Evolutionary conservation across 2,113 vertebrate genomes (phyloP).

Genomic region (Gobiocypris rarus): DNA sequence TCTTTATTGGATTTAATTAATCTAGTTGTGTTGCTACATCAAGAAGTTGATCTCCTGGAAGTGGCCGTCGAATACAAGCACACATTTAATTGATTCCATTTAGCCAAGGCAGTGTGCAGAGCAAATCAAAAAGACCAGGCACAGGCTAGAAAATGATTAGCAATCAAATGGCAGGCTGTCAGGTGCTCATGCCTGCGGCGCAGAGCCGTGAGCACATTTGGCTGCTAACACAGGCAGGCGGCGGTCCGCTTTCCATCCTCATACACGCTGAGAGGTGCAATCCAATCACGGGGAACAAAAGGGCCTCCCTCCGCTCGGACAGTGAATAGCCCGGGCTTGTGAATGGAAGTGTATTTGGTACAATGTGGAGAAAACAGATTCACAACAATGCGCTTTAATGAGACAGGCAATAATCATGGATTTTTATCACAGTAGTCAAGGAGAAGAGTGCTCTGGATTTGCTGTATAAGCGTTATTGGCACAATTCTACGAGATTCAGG

Average conservation of each 20-base stretch:
- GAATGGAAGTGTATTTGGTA: constrained; percentile 11
- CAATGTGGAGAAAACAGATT: constrained; percentile 27
- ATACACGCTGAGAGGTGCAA: constrained; percentile 27
- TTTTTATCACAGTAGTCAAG: background rate
- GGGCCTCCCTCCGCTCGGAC: constrained; percentile 9
- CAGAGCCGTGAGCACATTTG: constrained; percentile 50
- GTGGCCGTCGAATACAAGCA: constrained; percentile 66
- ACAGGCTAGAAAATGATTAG: constrained; percentile 67
- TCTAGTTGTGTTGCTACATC: constrained; percentile 69
- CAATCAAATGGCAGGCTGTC: constrained; percentile 55
- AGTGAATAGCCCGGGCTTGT: background rate
- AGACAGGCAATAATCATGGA: constrained; percentile 16
- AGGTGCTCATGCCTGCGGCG: constrained; percentile 28
- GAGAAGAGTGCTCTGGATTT: background rate
- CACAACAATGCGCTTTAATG: constrained; percentile 25
- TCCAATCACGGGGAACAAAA: constrained; percentile 53
- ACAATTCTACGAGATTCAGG: background rate
- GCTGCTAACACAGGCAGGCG: constrained; percentile 45
- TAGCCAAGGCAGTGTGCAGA: constrained; percentile 65
- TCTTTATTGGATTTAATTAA: constrained; percentile 67
- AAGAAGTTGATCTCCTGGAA: constrained; percentile 69
- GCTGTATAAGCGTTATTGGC: constrained; percentile 5
- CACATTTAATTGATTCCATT: constrained; percentile 75
- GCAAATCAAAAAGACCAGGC: constrained; percentile 64
- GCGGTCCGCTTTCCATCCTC: constrained; percentile 14